Conservation (phyloP, 2,888 invertebrate genomes). For the Dicyrtomina minuta region DNA sequence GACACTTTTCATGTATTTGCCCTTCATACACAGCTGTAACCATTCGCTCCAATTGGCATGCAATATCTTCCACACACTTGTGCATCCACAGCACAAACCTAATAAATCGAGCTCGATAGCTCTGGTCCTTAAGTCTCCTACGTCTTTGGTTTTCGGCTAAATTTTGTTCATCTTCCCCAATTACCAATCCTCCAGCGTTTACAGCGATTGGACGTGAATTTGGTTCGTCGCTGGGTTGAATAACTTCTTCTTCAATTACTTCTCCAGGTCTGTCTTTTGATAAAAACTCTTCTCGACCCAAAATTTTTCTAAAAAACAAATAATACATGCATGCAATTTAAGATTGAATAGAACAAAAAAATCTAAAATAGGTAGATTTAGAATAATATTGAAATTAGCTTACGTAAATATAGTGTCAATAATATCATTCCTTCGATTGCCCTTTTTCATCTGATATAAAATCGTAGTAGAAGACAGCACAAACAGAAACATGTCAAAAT, state of each 20-base stretch:
- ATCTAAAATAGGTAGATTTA: too few relatives aligned
- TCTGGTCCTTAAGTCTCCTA: conserved; percentile 44
- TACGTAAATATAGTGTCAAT: conserved; percentile 51
- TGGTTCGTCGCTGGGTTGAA: conserved; percentile 32
- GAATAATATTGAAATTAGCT: conserved; percentile 12
- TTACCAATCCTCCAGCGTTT: conserved; percentile 37
- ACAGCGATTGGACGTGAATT: conserved; percentile 30
- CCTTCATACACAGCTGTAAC: conserved; percentile 52
- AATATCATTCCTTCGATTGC: conserved; percentile 45
- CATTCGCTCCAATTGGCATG: conserved; percentile 51
- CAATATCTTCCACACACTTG: conserved; percentile 51
- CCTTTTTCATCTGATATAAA: conserved; percentile 52
- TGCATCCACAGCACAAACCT: conserved; percentile 53
- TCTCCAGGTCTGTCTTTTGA: conserved; percentile 31
- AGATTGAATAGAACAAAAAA: background rate
- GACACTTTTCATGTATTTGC: conserved; percentile 50
- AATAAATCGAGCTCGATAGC: conserved; percentile 48
- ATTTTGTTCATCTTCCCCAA: conserved; percentile 38
- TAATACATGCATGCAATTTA: background rate
- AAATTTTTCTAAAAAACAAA: conserved; percentile 46
- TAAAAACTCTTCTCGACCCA: conserved; percentile 50
- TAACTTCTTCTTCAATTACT: conserved; percentile 29
- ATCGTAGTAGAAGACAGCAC: conserved; percentile 45
- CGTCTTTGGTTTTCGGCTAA: conserved; percentile 36
- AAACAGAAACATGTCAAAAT: conserved; percentile 51